These are phyloP conservation scores for Hedya salicella DNA, from an alignment of 2,888 invertebrate genomes.

Conservation along the genomic window DNA sequence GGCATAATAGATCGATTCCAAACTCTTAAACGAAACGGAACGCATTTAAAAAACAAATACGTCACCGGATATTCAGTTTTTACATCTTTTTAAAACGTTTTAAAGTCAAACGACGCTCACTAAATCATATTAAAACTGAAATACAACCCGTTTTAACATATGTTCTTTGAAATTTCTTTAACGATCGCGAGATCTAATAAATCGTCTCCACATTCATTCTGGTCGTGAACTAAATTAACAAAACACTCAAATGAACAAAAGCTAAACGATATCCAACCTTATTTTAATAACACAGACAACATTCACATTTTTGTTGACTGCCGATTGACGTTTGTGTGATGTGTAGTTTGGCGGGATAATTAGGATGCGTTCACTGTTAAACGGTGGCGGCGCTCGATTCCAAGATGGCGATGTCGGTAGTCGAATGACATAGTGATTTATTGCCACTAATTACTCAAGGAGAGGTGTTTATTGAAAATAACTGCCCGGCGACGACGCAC, in stretches of 20 bases:
- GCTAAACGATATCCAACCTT: conserved; percentile 45
- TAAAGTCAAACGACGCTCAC: conserved; percentile 54
- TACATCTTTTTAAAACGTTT: conserved; percentile 51
- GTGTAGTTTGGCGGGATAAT: conserved; percentile 72
- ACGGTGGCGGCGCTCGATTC: conserved; percentile 53
- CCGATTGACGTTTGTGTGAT: conserved; percentile 48
- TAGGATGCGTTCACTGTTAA: conserved; percentile 58
- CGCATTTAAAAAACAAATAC: conserved; percentile 31
- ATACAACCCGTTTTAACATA: conserved; percentile 59
- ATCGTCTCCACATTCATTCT: conserved; percentile 54
- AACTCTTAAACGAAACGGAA: conserved; percentile 34
- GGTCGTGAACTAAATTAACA: conserved; percentile 42
- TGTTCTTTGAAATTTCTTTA: conserved; percentile 60
- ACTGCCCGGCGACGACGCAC: conserved; percentile 70
- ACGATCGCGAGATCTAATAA: conserved; percentile 56
- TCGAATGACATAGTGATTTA: conserved; percentile 78
- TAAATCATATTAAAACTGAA: conserved; percentile 60
- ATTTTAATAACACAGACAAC: conserved; percentile 30
- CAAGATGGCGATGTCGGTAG: conserved; percentile 56
- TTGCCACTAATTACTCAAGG: conserved; percentile 79
- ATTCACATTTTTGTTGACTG: conserved; percentile 29
- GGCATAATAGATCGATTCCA: conserved; percentile 64
- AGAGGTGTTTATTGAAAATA: conserved; percentile 82
- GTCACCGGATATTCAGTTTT: conserved; percentile 50
- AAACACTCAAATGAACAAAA: conserved; percentile 42